Base-by-base conservation (phyloP, 2,888 invertebrate species). In the Pasiphila rectangulata region DNA sequence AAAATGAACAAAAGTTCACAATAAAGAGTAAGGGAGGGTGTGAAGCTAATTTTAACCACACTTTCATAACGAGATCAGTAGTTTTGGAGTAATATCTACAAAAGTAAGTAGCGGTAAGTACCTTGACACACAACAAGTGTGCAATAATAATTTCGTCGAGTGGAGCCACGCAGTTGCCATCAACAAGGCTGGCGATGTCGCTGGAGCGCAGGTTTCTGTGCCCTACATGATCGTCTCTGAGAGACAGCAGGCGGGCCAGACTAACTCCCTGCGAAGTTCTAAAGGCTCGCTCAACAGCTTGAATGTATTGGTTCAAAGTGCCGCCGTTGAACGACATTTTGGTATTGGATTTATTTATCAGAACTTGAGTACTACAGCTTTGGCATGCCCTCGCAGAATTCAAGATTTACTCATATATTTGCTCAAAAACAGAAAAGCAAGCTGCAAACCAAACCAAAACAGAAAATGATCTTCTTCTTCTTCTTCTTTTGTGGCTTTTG, bases 81-180 rank as follows among this genome's bases (percentile, higher is more conserved):
- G n/a, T n/a, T n/a, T 25, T n/a, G 1, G 1, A 2, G 6, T 13
- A 5, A 7, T 13, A 1, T 13, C 13, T 7, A 7, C 7, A 27
- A 6, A 27, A 25, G 15, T 15, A 21, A 19, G 6, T 10, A 21
- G 13, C 15, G 9, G 7, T 27, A 17, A 19, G 64, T 77, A 93
- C 93, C 72, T 89, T 91, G 0, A 93, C 78, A 58, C 93, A 92
- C 63, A 90, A 91, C n/a, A 97, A 77, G 75, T 97, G 97, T 3
- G 91, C 89, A 34, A 92, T 89, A 2, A 95, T 90, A 27, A 96
- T 86, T 70, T 96, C 96, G 73, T 95, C 94, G 44, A 95, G 83
- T 0, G 95, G 95, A 4, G 92, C 82, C 35, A 93, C 90, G 49
- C 96, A 86, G 62, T 93, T 91, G 38, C 93, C 91, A 61, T 93